Conservation (phyloP, 2,888 invertebrate genomes). For the Tuta absoluta region DNA sequence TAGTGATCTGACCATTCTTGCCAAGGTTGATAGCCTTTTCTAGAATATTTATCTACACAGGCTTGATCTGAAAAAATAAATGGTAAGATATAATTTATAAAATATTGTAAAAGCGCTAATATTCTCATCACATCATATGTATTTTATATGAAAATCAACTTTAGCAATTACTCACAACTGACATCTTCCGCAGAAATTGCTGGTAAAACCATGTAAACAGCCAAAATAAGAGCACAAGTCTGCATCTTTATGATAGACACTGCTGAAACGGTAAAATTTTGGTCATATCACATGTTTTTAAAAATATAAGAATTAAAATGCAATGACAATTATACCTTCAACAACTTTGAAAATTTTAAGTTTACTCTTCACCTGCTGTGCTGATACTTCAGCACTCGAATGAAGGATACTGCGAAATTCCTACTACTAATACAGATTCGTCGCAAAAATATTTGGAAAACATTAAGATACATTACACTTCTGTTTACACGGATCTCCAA, state of each 20-base stretch:
- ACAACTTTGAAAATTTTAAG: neutral
- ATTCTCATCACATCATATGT: neutral
- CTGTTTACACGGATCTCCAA: slow-evolving; percentile 48
- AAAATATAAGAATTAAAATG: slow-evolving; percentile 27
- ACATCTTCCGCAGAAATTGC: slow-evolving; percentile 64
- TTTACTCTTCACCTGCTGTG: neutral
- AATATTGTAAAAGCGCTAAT: too few relatives aligned
- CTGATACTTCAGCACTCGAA: neutral
- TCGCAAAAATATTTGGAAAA: slow-evolving; percentile 62
- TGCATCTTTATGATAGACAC: slow-evolving; percentile 51
- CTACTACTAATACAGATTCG: slow-evolving; percentile 61
- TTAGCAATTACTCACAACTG: slow-evolving; percentile 62
- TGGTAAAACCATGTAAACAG: slow-evolving; percentile 51
- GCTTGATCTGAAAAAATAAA: slow-evolving; percentile 62
- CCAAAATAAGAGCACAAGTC: slow-evolving; percentile 47
- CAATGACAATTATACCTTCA: neutral
- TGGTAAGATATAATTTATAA: neutral
- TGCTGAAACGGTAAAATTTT: slow-evolving; percentile 26
- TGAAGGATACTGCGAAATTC: slow-evolving; percentile 7
- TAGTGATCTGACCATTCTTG: slow-evolving; percentile 79
- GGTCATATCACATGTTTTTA: too few relatives aligned
- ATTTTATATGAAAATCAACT: neutral
- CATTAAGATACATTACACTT: slow-evolving; percentile 52
- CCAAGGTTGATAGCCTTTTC: slow-evolving; percentile 78
- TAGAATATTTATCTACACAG: slow-evolving; percentile 76